phyloP scores from a whole-genome alignment of 2,888 invertebrate species.

The Luffia ferchaultella region DNA sequence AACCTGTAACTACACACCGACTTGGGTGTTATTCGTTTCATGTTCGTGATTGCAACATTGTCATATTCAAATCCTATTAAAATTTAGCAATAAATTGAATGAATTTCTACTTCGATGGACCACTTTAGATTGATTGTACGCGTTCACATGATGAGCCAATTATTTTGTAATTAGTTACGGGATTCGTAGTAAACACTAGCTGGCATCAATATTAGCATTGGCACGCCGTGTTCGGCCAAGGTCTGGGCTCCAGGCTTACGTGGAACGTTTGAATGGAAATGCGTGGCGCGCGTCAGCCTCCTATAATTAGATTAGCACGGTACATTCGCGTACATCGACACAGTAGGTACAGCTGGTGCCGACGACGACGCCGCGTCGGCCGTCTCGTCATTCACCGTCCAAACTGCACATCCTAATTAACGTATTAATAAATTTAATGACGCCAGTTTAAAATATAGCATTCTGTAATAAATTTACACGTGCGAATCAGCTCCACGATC shows the following conservation, averaged over 20 bases:
- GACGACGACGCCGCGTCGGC: slow-evolving; percentile 16
- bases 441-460: no score
- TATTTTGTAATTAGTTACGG: no score
- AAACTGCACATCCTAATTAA: background rate
- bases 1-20: no score
- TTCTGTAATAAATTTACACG: no score
- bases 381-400: slow-evolving; percentile 18
- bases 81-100: no score
- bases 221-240: slow-evolving; percentile 23
- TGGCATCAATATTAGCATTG: background rate
- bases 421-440: background rate
- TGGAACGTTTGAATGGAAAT: slow-evolving; percentile 45
- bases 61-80: no score
- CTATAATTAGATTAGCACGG: slow-evolving; percentile 38
- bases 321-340: background rate
- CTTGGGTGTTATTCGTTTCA: no score
- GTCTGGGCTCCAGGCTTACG: slow-evolving; percentile 28
- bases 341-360: background rate
- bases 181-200: slow-evolving; percentile 5
- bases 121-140: no score
- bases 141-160: no score
- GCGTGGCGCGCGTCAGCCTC: slow-evolving; percentile 33
- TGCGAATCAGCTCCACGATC: no score
- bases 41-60: no score
- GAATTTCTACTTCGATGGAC: no score